Percentiles rank a stretch among this genome's conserved stretches.
Conservation (phyloP, 2,888 invertebrate species). For the Spicauda simplicius region DNA sequence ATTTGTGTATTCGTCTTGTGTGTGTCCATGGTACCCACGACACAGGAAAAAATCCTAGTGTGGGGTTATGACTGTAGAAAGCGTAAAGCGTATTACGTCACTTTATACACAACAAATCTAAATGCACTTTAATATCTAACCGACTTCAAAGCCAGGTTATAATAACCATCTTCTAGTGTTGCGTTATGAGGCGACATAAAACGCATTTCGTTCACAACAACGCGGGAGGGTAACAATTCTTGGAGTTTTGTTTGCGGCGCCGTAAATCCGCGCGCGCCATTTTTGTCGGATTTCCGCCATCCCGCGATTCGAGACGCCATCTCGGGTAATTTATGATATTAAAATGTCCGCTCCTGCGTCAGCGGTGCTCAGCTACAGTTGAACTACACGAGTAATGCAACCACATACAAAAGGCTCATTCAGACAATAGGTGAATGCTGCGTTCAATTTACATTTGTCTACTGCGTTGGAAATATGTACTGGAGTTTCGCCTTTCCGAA, state of each 20-base stretch:
- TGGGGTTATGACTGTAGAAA: no score
- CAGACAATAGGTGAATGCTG: background rate
- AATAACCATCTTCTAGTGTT: background rate
- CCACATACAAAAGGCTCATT: slow-evolving; percentile 7
- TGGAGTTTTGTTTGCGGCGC: slow-evolving; percentile 33
- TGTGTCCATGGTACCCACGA: no score
- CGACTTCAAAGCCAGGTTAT: background rate
- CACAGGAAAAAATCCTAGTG: no score
- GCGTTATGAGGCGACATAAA: slow-evolving; percentile 17
- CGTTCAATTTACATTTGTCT: no score
- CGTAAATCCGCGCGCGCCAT: slow-evolving; percentile 35
- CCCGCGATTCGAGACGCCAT: slow-evolving; percentile 34
- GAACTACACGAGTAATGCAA: slow-evolving; percentile 6
- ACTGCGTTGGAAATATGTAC: no score
- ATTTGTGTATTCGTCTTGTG: no score
- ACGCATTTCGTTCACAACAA: slow-evolving; percentile 17
- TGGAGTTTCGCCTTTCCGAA: no score
- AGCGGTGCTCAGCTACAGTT: slow-evolving; percentile 25
- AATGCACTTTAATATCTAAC: slow-evolving; percentile 3
- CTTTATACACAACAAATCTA: background rate
- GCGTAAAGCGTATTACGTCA: no score
- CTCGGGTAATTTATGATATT: slow-evolving; percentile 36
- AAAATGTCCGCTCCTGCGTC: slow-evolving; percentile 34
- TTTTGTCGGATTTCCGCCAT: slow-evolving; percentile 34
- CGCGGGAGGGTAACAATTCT: slow-evolving; percentile 15